Percentiles rank a stretch among this genome's conserved stretches.
These are phyloP conservation scores for Peromyscus nudipes DNA, from an alignment of 2,797 vertebrate genomes.

Conservation along the genomic window DNA sequence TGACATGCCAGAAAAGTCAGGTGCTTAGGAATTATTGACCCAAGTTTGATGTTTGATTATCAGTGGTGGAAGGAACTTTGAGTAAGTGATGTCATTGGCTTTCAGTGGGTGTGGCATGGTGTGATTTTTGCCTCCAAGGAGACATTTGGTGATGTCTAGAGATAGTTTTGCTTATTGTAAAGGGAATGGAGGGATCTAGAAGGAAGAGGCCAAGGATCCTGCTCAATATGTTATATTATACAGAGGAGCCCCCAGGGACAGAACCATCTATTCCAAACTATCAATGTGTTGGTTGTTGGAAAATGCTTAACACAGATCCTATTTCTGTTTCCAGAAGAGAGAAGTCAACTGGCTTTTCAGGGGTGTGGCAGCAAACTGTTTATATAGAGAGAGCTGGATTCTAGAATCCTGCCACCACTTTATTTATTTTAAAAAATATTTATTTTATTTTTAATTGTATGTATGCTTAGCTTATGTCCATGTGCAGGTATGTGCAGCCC, in stretches of 20 bases:
- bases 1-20: conserved; percentile 55
- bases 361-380: not conserved
- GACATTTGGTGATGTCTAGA: not conserved
- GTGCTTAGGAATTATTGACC: conserved; percentile 12
- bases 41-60: not conserved
- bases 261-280: not conserved
- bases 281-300: not conserved
- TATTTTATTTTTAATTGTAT: not conserved
- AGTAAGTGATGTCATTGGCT: not conserved
- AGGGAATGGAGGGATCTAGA: too few relatives aligned
- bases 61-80: conserved; percentile 54
- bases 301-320: not conserved
- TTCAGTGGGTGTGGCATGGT: not conserved
- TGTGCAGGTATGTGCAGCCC: not conserved
- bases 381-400: not conserved
- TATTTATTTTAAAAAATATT: not conserved
- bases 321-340: not conserved
- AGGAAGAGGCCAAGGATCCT: not conserved
- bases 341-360: not conserved
- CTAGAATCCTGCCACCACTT: not conserved
- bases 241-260: rapidly evolving
- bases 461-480: not conserved
- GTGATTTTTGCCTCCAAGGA: not conserved
- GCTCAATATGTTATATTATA: not conserved
- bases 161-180: not conserved